Evolutionary conservation across 2,113 vertebrate species (phyloP), one percentile per base, ranked within the genome.

Genomic region (Pterocles orientalis): DNA sequence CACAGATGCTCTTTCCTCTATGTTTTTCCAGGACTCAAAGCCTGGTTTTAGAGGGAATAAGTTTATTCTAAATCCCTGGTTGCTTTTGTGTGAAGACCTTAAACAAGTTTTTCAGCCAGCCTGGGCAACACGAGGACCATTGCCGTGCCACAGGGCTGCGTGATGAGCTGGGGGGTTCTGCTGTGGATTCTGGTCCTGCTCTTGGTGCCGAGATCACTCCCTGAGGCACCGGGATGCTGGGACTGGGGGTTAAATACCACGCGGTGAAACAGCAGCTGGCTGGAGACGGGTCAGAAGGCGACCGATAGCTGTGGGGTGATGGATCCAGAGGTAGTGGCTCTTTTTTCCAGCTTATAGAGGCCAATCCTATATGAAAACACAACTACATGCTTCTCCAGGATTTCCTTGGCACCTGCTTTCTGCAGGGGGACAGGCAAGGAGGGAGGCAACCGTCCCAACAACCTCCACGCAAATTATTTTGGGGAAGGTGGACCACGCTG

Each of bases 11-110:
- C 31, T 87, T 50, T 89, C 26, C 33, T 91, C 54, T 64, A 12
- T 72, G 72, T 65, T 87, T 95, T 88, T 85, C 86, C 87, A 81
- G 78, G 77, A 84, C 79, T 86, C 60, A 90, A 86, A 95, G 36
- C 61, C 95, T 33, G 83, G 17, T 62, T 92, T 53, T 73, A 81
- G 57, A 61, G 65, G 92, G n/a, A 94, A 31, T 28, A 45, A 61
- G 19, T 82, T 89, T 78, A 56, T 61, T 72, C 20, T 39, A 78
- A 58, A 64, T 53, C 33, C 28, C 14, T 3, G 3, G n/a, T 10
- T 43, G 36, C 39, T 45, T 39, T 75, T 57, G 25, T 12, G 28
- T 41, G 24, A 82, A 69, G 61, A 51, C 17, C 26, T 43, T 57
- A n/a, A 80, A 24, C 9, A n/a, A 4, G 10, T n/a, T 33, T 86